A percentile compares a stretch with the other conserved stretches of the same genome.
phyloP scores from a whole-genome alignment of 2,888 invertebrate species.

The Argyra leucocephala region DNA sequence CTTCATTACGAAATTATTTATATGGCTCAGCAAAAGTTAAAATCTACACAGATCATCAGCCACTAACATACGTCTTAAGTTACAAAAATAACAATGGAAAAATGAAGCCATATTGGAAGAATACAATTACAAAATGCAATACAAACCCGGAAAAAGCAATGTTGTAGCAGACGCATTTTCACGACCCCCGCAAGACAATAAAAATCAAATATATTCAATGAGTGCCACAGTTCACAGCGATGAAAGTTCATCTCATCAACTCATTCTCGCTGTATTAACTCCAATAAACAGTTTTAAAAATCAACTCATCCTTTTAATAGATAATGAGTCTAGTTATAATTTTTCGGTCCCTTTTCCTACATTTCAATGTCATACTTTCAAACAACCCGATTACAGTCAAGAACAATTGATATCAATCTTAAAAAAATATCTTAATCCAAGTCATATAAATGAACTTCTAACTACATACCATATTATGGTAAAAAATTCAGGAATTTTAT shows the following conservation, averaged over 20 bases:
- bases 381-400: too few relatives aligned
- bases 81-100: constrained; percentile 20
- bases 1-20: too few relatives aligned
- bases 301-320: too few relatives aligned
- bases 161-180: constrained; percentile 15
- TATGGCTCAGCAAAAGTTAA: constrained; percentile 20
- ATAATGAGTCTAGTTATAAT: not conserved
- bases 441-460: not conserved
- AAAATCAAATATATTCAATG: constrained; percentile 14
- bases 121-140: constrained; percentile 17
- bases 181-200: constrained; percentile 14
- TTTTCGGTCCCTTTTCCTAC: not conserved
- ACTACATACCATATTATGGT: constrained; percentile 11
- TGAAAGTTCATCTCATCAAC: constrained; percentile 15
- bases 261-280: constrained; percentile 15
- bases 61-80: constrained; percentile 18
- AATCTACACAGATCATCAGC: constrained; percentile 22
- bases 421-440: not conserved
- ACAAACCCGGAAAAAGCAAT: constrained; percentile 19
- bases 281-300: too few relatives aligned
- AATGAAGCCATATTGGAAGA: constrained; percentile 18
- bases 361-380: not conserved
- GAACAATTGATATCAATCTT: not conserved
- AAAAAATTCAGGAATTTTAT: constrained; percentile 13
- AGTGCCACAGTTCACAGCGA: constrained; percentile 15